Conservation (phyloP, 1,140 invertebrate genomes). For the Carposina sasakii region DNA sequence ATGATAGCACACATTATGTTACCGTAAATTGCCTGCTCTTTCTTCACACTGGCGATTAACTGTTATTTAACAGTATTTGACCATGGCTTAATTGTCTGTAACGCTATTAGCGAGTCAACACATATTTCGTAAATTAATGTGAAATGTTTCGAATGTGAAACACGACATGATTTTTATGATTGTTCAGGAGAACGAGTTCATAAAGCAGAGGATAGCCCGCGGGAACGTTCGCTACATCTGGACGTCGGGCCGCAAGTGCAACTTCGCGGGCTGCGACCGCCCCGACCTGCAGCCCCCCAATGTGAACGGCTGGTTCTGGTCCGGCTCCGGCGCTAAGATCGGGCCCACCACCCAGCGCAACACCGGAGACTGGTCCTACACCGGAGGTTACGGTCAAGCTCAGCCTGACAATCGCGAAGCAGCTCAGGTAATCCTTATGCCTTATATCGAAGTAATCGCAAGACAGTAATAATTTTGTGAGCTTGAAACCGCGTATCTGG, state of each 20-base stretch:
- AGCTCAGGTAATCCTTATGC: conserved; percentile 82
- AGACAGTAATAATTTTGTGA: no score
- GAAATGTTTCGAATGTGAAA: no score
- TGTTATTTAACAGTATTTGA: no score
- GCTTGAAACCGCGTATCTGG: no score
- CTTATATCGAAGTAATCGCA: no score
- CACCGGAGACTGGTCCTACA: conserved; percentile 90
- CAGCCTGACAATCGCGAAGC: conserved; percentile 94
- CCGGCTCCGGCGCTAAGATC: conserved; percentile 90
- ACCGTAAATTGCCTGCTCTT: not conserved
- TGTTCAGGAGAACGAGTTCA: conserved; percentile 87
- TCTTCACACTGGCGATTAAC: no score
- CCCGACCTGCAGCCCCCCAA: conserved; percentile 90
- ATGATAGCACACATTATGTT: conserved; percentile 7
- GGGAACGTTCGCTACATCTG: conserved; percentile 86
- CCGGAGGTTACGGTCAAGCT: conserved; percentile 86
- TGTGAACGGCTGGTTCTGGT: conserved; percentile 95
- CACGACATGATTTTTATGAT: conserved; percentile 17
- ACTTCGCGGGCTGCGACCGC: conserved; percentile 92
- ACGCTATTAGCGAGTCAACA: no score
- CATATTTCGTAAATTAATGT: no score
- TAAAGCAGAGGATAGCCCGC: conserved; percentile 87
- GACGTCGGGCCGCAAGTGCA: conserved; percentile 93
- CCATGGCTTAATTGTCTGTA: no score
- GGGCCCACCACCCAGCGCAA: conserved; percentile 90